phyloP scores from a whole-genome alignment of 2,797 vertebrate genomes.

The Enteromius treurensis region DNA sequence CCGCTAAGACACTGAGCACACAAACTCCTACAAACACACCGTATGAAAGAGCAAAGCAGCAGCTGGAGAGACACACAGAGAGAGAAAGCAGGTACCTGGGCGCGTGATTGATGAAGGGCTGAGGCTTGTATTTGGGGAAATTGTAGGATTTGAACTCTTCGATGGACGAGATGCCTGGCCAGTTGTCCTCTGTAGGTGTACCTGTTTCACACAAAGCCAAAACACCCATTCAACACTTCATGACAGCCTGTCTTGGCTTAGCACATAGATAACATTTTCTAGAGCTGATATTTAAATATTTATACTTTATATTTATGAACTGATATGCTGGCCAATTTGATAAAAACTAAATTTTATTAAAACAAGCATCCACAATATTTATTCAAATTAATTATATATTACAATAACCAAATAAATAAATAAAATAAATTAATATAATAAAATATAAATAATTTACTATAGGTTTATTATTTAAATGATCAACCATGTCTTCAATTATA shows the following conservation, averaged over 20 bases:
- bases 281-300: neutral
- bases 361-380: too few relatives aligned
- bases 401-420: too few relatives aligned
- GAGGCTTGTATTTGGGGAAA: constrained; percentile 95
- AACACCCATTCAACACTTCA: constrained; percentile 21
- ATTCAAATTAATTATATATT: too few relatives aligned
- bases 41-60: neutral
- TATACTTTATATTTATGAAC: neutral
- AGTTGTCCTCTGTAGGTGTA: constrained; percentile 94
- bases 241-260: neutral
- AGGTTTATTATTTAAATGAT: neutral
- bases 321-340: neutral
- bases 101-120: constrained; percentile 94
- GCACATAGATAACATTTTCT: neutral
- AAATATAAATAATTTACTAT: too few relatives aligned
- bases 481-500: neutral
- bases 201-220: constrained; percentile 73
- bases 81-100: constrained; percentile 82
- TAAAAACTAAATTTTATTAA: neutral
- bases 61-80: neutral
- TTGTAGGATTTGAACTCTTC: constrained; percentile 98
- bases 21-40: neutral
- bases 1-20: constrained; percentile 18
- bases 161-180: constrained; percentile 92
- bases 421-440: too few relatives aligned